Base-by-base conservation (phyloP, 2,113 vertebrate species). In the Dipodomys merriami region DNA sequence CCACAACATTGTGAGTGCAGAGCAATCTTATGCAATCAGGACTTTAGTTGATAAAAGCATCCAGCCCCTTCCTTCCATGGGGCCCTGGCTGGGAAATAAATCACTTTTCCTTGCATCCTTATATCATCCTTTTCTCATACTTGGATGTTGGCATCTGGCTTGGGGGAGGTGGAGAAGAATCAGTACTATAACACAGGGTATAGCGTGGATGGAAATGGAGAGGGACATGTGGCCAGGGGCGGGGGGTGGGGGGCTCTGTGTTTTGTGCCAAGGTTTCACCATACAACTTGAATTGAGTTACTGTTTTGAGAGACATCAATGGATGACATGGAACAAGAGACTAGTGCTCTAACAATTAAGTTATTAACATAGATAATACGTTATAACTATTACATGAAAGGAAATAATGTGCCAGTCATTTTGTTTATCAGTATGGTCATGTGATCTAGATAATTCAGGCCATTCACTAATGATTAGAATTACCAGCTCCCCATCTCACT, bases 381-480 rank as follows among this genome's bases (percentile, higher is more conserved):
- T 69, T 85, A 65, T 35, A 65, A 11, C 10, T 33, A 30, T 44
- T 82, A 39, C 62, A 73, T 15, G 29, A 88, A 94, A 49, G 80
- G 25, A 91, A 94, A 91, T 86, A 5, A 86, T 71, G 82, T 94
- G 77, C 67, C 8, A 88, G 57, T 44, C 80, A 62, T 27, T 46
- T 73, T 84, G 11, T 84, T 27, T 79, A 79, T 92, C 86, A 80
- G 8, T 39, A 94, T 80, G 73, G 23, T 79, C 29, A 88, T 94
- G 25, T 85, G 69, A 95, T 83, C 76, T 78, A 2, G 25, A 49
- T 57, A 77, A 90, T 91, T 81, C 16, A 82, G n/a, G 6, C 5
- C 29, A 10, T 94, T 18, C 49, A 93, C n/a, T 35, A 94, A 85
- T 72, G 49, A 93, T 22, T 80, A 15, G 44, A 72, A 76, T 33